Evolutionary conservation across 2,888 invertebrate genomes (phyloP), one percentile per base, ranked within the genome.

Genomic region (Eugnorisma glareosa): DNA sequence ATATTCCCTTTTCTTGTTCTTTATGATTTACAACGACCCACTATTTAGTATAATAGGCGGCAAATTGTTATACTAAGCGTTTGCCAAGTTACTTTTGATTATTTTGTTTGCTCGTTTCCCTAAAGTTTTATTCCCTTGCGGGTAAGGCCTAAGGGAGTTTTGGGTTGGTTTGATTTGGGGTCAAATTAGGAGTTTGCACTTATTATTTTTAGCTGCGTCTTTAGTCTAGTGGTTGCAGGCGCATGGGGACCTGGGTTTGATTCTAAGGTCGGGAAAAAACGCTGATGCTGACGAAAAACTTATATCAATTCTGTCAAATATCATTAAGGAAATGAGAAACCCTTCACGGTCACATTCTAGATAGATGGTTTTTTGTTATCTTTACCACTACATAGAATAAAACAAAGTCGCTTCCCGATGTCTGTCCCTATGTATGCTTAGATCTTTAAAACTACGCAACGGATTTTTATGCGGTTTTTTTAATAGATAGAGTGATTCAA

Each of bases 21-120:
- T 66, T 75, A 73, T 85, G 70, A 82, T 85, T 82, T 85, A 85
- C 64, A 75, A 72, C 63, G 61, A 57, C 70, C 64, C 54, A 54
- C 68, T 73, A 81, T 73, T 77, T 81, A 5, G 24, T 51, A 75
- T 81, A 84, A 84, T 73, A 64, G 69, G 61, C 66, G 64, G 43
- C 61, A 79, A 82, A 75, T 67, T 81, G 40, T 70, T 68, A 48
- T 66, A 79, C 80, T 80, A 75, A 82, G 67, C 72, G 72, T 78
- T 75, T 5, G 40, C 57, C 78, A 76, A 86, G 79, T 82, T 61
- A 77, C 72, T 80, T 86, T 80, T 82, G 74, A 85, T 86, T 77
- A 78, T 76, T 73, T 73, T 80, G 81, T 86, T 80, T 79, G 66
- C 74, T 45, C 40, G 43, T 74, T 73, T 61, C 35, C 24, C 28